These are phyloP conservation scores for Crotalus helleri DNA, from an alignment of 2,113 vertebrate genomes.

Conservation along the genomic window DNA sequence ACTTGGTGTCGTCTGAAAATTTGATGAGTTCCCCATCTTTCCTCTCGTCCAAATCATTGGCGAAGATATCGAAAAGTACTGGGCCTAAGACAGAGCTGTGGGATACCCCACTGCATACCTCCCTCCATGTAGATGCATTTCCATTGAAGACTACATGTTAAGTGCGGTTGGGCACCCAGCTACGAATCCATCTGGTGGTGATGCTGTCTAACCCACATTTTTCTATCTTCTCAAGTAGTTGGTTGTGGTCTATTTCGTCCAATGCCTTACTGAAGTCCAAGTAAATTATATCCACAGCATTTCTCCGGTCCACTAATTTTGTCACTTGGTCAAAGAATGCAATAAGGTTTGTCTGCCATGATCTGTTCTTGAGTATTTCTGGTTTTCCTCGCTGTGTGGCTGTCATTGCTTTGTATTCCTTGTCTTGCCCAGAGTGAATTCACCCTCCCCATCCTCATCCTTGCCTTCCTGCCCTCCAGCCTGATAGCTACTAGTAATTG, in stretches of 20 bases:
- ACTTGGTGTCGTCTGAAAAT: not conserved
- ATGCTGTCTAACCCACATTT: not conserved
- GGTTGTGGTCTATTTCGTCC: not conserved
- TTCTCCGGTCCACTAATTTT: not conserved
- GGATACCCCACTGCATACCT: not conserved
- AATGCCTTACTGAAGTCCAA: not conserved
- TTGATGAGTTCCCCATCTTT: not conserved
- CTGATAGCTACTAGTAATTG: not conserved
- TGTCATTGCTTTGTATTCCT: not conserved
- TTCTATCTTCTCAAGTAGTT: not conserved
- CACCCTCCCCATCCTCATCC: not conserved
- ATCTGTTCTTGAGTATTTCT: not conserved
- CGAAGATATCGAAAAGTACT: not conserved
- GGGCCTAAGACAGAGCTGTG: not conserved
- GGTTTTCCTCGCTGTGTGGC: not conserved
- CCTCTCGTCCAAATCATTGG: not conserved
- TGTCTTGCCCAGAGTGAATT: not conserved
- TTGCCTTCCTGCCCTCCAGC: not conserved
- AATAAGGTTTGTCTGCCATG: not conserved
- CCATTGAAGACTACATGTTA: not conserved
- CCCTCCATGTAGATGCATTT: not conserved
- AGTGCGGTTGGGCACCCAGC: not conserved
- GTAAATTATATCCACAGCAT: not conserved
- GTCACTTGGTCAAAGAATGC: not conserved
- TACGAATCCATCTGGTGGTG: not conserved